Evolutionary conservation across 2,113 vertebrate species (phyloP), one percentile per base, ranked within the genome.

Genomic region (Notothenia rossii): DNA sequence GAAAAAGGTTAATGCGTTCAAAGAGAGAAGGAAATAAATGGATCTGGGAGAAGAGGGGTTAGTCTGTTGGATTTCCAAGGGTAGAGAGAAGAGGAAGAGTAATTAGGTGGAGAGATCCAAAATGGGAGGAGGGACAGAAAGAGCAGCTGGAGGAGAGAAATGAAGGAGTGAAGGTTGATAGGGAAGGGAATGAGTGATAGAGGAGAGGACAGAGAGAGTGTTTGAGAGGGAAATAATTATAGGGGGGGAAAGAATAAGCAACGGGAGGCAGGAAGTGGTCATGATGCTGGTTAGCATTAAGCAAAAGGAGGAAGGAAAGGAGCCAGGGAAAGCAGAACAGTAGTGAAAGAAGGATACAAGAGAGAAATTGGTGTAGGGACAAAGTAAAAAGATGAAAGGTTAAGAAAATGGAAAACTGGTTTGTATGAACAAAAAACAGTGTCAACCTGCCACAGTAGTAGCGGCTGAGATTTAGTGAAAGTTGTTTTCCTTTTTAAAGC

Each of bases 101-200:
- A 90, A 92, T 92, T 90, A 83, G 84, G 45, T 10, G 29, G 64
- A 78, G 58, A 59, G 62, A 72, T 82, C 77, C 81, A 88, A 88
- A 88, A 77, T n/a, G 45, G 83, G 84, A 68, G 81, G 85, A 75
- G 79, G 67, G 81, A 75, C 53, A 29, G 62, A 18, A 48, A 61
- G 75, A 91, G 75, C 86, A 87, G 88, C 78, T 84, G 82, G 74
- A 43, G 71, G 73, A 56, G 17, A 40, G 36, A 40, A 71, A 66
- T 15, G n/a, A 61, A 63, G 65, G 56, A 71, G 56, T 1, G 29
- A 79, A 75, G 78, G 69, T 76, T 72, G 71, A 75, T 56, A 7
- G 62, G 40, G 51, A 56, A 40, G 10, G 66, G 22, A 29, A 25
- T 20, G 40, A 13, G 43, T 20, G 25, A 15, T 22, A 22, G 36